Evolutionary conservation across 1,140 invertebrate genomes (phyloP).

Genomic region (Zaprionus ornatus): DNA sequence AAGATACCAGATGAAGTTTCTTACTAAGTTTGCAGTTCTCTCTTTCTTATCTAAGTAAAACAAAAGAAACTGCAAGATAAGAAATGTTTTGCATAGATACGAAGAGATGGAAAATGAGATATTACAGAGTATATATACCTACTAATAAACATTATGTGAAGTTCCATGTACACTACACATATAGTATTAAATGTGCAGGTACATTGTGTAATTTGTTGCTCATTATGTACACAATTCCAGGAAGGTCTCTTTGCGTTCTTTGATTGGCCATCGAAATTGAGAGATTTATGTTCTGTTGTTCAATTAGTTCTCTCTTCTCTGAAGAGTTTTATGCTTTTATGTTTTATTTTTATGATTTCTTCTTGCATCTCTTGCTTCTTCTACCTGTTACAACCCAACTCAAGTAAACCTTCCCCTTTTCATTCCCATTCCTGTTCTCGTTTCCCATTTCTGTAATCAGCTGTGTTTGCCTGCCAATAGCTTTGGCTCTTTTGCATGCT

Average conservation of each 20-base stretch:
- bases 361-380: not conserved
- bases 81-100: conserved; percentile 24
- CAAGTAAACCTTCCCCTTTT: not conserved
- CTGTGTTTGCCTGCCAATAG: conserved; percentile 65
- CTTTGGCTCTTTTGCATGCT: conserved; percentile 36
- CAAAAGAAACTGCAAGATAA: conserved; percentile 16
- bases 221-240: not conserved
- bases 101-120: not conserved
- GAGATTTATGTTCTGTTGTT: not conserved
- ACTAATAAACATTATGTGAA: not conserved
- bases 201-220: not conserved
- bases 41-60: conserved; percentile 13
- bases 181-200: not conserved
- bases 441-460: conserved; percentile 11
- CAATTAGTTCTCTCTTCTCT: not conserved
- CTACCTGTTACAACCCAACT: not conserved
- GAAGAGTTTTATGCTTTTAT: not conserved
- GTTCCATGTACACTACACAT: not conserved
- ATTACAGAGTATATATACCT: not conserved
- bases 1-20: not conserved
- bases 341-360: not conserved
- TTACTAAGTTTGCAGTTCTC: not conserved
- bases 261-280: not conserved
- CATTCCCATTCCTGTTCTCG: too few relatives aligned
- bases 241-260: not conserved